A percentile compares a stretch with the other conserved stretches of the same genome.
Evolutionary conservation across 2,888 invertebrate species (phyloP).

Genomic region (Neoitamus cyanurus): DNA sequence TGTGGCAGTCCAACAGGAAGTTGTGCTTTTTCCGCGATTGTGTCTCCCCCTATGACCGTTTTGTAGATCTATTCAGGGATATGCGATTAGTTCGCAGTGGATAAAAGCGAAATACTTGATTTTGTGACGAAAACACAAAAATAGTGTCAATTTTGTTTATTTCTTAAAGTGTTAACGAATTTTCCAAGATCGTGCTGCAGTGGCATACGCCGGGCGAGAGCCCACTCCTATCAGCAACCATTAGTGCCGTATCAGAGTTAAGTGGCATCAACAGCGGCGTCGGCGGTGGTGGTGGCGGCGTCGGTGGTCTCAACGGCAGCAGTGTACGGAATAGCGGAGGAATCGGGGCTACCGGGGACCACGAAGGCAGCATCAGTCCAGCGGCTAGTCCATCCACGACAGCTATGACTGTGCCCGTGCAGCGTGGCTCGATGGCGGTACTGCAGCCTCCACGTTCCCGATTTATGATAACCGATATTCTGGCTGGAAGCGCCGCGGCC

Average conservation of each 20-base stretch:
- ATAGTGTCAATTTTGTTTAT: background rate
- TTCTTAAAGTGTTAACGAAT: constrained; percentile 22
- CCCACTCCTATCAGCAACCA: constrained; percentile 53
- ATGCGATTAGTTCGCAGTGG: background rate
- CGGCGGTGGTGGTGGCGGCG: constrained; percentile 58
- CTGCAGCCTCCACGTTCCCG: constrained; percentile 78
- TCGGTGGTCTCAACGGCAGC: constrained; percentile 22
- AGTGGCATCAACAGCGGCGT: constrained; percentile 32
- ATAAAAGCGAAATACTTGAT: background rate
- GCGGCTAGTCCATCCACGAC: constrained; percentile 60
- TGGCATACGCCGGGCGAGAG: constrained; percentile 55
- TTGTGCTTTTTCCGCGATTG: background rate
- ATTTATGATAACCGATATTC: constrained; percentile 92
- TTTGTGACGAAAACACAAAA: background rate
- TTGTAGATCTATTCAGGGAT: background rate
- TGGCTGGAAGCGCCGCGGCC: constrained; percentile 72
- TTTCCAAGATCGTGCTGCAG: constrained; percentile 55
- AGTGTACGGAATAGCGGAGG: background rate
- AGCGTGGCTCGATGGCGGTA: constrained; percentile 69
- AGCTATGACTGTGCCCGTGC: constrained; percentile 67
- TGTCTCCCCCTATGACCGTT: background rate
- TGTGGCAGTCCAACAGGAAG: background rate
- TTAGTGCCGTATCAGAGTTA: constrained; percentile 52
- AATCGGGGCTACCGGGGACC: constrained; percentile 60
- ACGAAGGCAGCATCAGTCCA: constrained; percentile 62